Conservation (phyloP, 2,113 vertebrate species). For the Callionymus lyra region DNA sequence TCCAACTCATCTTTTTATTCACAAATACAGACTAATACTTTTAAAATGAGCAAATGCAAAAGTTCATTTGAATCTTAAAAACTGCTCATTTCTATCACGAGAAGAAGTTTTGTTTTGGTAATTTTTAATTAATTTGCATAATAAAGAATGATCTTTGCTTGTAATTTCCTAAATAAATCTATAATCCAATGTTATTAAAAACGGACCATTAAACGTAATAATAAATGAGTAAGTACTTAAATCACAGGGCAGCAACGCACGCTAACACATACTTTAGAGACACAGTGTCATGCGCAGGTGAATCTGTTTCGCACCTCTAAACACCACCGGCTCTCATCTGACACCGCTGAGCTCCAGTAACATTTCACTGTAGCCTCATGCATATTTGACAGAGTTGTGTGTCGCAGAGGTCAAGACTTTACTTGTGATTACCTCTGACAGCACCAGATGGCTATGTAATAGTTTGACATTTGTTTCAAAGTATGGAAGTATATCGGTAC, state of each 20-base stretch:
- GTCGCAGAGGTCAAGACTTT: conserved; percentile 7
- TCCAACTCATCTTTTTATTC: no score
- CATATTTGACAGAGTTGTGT: conserved; percentile 37
- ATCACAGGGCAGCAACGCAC: not conserved
- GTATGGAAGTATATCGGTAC: not conserved
- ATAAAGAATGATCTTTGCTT: no score
- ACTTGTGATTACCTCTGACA: conserved; percentile 12
- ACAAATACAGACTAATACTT: no score
- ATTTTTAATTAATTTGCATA: no score
- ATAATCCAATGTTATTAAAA: no score
- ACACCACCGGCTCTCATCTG: conserved; percentile 3
- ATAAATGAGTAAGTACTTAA: no score
- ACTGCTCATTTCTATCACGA: no score
- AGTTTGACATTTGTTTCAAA: not conserved
- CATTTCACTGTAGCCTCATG: conserved; percentile 37
- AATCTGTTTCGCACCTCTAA: conserved; percentile 20
- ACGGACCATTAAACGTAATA: no score
- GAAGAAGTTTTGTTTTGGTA: no score
- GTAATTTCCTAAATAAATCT: no score
- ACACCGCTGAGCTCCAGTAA: conserved; percentile 11
- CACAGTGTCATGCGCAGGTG: conserved; percentile 3
- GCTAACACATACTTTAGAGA: not conserved
- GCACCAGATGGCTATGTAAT: not conserved
- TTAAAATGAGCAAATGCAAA: no score
- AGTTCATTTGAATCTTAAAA: no score